These are phyloP conservation scores for Onthophagus taurus DNA, from an alignment of 1,140 invertebrate genomes.

Conservation along the genomic window DNA sequence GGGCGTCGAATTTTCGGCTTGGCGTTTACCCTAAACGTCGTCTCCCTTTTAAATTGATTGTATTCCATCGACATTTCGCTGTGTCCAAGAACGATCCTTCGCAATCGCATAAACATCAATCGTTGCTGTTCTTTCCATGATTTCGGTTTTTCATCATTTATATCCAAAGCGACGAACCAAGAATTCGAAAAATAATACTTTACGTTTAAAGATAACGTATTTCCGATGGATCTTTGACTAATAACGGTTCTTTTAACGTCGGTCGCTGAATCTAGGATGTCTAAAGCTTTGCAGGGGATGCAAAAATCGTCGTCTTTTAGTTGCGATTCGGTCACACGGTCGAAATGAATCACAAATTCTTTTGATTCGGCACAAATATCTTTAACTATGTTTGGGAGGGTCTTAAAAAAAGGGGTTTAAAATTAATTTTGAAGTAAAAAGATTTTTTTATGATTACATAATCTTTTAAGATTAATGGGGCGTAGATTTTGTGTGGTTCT, in stretches of 20 bases:
- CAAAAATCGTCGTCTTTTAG: conserved; percentile 14
- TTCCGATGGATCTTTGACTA: conserved; percentile 3
- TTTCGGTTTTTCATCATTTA: conserved; percentile 6
- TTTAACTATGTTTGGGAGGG: conserved; percentile 21
- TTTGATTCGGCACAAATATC: conserved; percentile 26
- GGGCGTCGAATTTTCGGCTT: conserved; percentile 3
- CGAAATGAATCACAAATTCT: conserved; percentile 28
- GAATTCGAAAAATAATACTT: conserved; percentile 4
- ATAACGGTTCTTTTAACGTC: conserved; percentile 8
- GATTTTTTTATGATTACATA: conserved; percentile 23
- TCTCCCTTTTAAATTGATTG: conserved; percentile 7
- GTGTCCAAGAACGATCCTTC: conserved; percentile 6
- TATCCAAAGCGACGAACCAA: conserved; percentile 9
- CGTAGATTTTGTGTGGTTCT: conserved; percentile 23
- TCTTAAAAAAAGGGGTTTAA: conserved; percentile 4
- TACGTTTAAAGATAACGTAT: conserved; percentile 2
- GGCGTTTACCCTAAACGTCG: background rate
- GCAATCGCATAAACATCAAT: conserved; percentile 8
- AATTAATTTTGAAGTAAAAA: conserved; percentile 9
- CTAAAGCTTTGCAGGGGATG: conserved; percentile 28
- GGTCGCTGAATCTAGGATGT: conserved; percentile 26
- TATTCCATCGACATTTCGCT: conserved; percentile 10
- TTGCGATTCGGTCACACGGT: conserved; percentile 25
- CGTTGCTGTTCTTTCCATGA: conserved; percentile 8
- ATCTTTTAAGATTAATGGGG: conserved; percentile 23